Conservation (phyloP, 2,797 vertebrate species). For the Acomys russatus region DNA sequence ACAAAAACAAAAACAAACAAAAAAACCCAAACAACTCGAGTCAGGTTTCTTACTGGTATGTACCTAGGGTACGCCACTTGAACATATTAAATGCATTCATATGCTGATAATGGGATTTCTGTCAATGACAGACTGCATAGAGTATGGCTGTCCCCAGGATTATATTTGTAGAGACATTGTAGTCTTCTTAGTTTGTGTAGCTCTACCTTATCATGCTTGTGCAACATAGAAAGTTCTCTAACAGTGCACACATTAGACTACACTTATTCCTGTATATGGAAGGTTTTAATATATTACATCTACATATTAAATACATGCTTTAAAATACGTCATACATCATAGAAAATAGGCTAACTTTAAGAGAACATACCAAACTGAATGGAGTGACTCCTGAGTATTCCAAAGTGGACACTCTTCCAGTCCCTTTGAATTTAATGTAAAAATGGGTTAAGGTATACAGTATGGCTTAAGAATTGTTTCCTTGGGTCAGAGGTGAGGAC, state of each 20-base stretch:
- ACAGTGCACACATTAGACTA: no score
- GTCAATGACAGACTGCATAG: not conserved
- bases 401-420: not conserved
- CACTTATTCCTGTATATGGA: no score
- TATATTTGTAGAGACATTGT: not conserved
- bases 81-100: not conserved
- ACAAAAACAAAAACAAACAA: no score
- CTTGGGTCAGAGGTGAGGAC: not conserved
- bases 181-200: not conserved
- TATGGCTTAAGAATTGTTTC: constrained; percentile 37
- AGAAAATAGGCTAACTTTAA: not conserved
- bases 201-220: not conserved
- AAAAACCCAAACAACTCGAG: no score
- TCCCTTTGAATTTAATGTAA: not conserved
- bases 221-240: no score
- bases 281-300: no score
- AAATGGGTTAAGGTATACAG: not conserved
- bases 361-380: not conserved
- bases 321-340: not conserved
- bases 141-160: no score
- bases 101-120: not conserved
- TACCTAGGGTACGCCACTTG: not conserved
- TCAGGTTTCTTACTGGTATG: not conserved
- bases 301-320: no score
- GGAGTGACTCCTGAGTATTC: not conserved